phyloP scores from a whole-genome alignment of 2,113 vertebrate species.

The Sinocyclocheilus anshuiensis region DNA sequence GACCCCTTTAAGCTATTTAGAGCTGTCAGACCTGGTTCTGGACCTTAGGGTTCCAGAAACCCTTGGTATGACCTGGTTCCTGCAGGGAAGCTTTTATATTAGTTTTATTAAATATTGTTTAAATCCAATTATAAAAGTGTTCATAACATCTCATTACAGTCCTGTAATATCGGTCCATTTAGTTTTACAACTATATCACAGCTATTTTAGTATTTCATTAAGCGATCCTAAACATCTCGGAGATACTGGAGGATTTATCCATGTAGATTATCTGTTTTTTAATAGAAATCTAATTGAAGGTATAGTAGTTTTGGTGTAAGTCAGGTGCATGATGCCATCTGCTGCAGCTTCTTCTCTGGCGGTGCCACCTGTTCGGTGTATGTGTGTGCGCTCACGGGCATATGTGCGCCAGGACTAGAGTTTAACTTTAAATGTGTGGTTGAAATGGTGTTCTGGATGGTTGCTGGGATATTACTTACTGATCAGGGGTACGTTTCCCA shows the following conservation, averaged over 20 bases:
- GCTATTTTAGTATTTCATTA: not conserved
- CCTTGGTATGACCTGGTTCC: not conserved
- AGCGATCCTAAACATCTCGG: not conserved
- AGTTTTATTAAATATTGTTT: not conserved
- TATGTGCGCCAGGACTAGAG: slow-evolving; percentile 10
- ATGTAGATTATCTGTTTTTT: slow-evolving; percentile 5
- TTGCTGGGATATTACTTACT: not conserved
- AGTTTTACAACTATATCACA: not conserved
- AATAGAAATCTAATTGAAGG: slow-evolving; percentile 27
- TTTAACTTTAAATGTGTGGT: not conserved
- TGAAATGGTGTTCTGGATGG: not conserved
- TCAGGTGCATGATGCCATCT: slow-evolving; percentile 58
- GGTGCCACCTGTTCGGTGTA: slow-evolving; percentile 64
- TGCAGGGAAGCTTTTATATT: not conserved
- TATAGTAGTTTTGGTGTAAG: slow-evolving; percentile 27
- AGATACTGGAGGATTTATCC: not conserved
- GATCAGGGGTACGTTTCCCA: not conserved
- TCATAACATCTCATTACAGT: not conserved
- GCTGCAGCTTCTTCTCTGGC: slow-evolving; percentile 37
- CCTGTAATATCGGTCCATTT: not conserved
- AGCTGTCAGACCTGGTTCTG: not conserved
- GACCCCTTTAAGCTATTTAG: not conserved
- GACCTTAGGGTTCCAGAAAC: not conserved
- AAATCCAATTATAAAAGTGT: not conserved
- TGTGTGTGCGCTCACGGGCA: slow-evolving; percentile 35